Conservation (phyloP, 2,113 vertebrate species). For the Isichthys henryi region DNA sequence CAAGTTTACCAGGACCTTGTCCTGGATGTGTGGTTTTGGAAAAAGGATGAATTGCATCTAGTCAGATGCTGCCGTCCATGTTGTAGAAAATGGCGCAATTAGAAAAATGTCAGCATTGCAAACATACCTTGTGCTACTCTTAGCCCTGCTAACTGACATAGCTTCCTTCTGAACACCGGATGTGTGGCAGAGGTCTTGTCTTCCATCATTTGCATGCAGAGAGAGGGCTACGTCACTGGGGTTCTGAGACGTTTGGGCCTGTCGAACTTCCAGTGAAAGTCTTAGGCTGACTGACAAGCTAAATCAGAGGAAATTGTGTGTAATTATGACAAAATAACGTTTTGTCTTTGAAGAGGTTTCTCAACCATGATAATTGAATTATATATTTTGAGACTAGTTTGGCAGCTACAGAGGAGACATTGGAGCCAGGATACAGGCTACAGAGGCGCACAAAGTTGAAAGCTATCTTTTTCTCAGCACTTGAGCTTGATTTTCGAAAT, state of each 20-base stretch:
- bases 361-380: conserved; percentile 45
- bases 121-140: conserved; percentile 47
- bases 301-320: conserved; percentile 55
- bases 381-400: conserved; percentile 39
- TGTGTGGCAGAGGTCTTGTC: conserved; percentile 55
- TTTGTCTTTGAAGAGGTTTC: conserved; percentile 39
- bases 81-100: neutral
- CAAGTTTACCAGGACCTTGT: neutral
- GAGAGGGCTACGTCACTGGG: conserved; percentile 36
- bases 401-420: neutral
- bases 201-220: conserved; percentile 57
- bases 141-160: conserved; percentile 48
- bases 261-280: conserved; percentile 49
- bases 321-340: conserved; percentile 53
- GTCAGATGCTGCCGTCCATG: neutral
- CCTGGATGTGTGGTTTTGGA: neutral
- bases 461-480: neutral
- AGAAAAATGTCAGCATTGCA: neutral
- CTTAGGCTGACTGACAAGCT: conserved; percentile 55
- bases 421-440: neutral
- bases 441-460: neutral
- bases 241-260: conserved; percentile 55
- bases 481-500: neutral
- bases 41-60: conserved; percentile 3
- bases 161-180: conserved; percentile 51